These are phyloP conservation scores for Unio delphinus DNA, from an alignment of 2,888 invertebrate species.

Conservation along the genomic window DNA sequence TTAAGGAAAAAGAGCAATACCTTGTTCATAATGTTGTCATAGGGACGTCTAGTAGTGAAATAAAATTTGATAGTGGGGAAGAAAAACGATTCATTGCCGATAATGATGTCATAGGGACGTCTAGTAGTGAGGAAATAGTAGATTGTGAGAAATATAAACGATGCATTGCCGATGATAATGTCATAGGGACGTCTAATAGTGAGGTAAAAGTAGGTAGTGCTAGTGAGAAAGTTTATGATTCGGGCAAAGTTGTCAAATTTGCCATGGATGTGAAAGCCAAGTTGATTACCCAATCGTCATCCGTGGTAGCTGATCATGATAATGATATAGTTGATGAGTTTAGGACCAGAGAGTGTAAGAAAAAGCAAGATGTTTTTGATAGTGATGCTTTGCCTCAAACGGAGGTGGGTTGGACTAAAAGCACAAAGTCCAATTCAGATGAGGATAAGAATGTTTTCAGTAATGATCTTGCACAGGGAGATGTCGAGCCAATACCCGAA, in stretches of 20 bases:
- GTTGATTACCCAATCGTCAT: conserved; percentile 16
- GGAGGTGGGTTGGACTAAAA: background rate
- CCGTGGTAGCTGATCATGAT: conserved; percentile 23
- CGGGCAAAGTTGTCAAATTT: conserved; percentile 15
- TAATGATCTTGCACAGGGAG: conserved; percentile 19
- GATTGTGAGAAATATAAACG: conserved; percentile 11
- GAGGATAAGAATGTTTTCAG: conserved; percentile 9
- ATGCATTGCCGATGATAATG: conserved; percentile 7
- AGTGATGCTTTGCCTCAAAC: background rate
- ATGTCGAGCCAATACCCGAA: conserved; percentile 12
- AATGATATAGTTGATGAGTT: conserved; percentile 24
- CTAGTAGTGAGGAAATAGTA: conserved; percentile 3
- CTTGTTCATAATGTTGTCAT: background rate
- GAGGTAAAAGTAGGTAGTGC: conserved; percentile 9
- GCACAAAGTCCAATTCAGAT: conserved; percentile 1
- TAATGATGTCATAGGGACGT: conserved; percentile 11
- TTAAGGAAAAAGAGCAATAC: conserved; percentile 4
- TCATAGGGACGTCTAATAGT: conserved; percentile 14
- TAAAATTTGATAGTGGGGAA: conserved; percentile 23
- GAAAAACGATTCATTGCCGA: conserved; percentile 24
- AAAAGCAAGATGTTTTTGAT: background rate
- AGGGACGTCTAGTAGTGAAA: conserved; percentile 13
- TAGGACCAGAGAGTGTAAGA: background rate
- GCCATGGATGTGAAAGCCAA: conserved; percentile 31
- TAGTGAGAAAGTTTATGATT: conserved; percentile 15